These are phyloP conservation scores for Melanostoma scalare DNA, from an alignment of 2,888 invertebrate genomes.

Conservation along the genomic window DNA sequence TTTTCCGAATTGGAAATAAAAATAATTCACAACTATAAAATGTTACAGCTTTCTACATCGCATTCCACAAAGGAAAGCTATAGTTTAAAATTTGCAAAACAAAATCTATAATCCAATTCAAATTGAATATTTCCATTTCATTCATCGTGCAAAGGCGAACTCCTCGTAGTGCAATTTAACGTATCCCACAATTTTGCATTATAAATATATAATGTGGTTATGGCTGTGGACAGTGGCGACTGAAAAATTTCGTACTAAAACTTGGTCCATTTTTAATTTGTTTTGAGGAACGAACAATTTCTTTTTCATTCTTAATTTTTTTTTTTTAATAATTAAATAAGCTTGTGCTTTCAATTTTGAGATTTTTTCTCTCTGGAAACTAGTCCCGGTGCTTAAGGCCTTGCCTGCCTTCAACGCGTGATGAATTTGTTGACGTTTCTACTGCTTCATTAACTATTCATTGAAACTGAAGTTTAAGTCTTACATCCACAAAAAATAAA, in stretches of 20 bases:
- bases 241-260: constrained; percentile 13
- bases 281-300: too few relatives aligned
- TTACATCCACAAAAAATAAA: too few relatives aligned
- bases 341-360: too few relatives aligned
- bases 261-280: not conserved
- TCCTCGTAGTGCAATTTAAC: constrained; percentile 67
- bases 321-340: too few relatives aligned
- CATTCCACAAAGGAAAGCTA: constrained; percentile 45
- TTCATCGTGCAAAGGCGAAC: constrained; percentile 54
- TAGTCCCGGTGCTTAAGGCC: too few relatives aligned
- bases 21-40: constrained; percentile 32
- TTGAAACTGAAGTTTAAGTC: too few relatives aligned
- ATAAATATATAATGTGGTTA: constrained; percentile 70
- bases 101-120: constrained; percentile 70
- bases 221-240: constrained; percentile 31
- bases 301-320: too few relatives aligned
- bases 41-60: not conserved
- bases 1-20: constrained; percentile 28
- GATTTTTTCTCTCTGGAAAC: too few relatives aligned
- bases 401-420: too few relatives aligned
- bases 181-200: constrained; percentile 63
- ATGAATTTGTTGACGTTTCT: too few relatives aligned
- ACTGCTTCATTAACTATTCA: too few relatives aligned
- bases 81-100: constrained; percentile 39
- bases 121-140: constrained; percentile 68